phyloP scores from a whole-genome alignment of 2,888 invertebrate genomes.

The Fabriciana adippe region DNA sequence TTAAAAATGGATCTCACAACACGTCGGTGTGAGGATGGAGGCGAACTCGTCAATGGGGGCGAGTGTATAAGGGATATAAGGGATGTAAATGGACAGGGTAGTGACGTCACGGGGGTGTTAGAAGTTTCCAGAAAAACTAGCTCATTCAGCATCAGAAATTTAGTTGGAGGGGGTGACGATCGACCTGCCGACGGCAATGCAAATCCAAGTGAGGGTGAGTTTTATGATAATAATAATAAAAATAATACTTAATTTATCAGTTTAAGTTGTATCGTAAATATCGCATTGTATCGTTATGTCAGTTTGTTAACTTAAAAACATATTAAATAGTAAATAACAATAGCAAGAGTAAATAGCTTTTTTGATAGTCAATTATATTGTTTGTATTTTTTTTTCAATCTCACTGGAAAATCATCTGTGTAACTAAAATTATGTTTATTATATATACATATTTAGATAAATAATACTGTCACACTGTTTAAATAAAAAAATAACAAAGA shows the following conservation, averaged over 20 bases:
- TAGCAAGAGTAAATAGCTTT: too few relatives aligned
- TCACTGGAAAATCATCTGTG: too few relatives aligned
- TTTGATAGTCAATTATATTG: too few relatives aligned
- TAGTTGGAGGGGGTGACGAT: constrained; percentile 70
- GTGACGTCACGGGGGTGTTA: constrained; percentile 62
- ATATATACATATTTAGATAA: too few relatives aligned
- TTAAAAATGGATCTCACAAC: constrained; percentile 78
- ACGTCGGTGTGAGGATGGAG: constrained; percentile 66
- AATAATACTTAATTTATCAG: not conserved
- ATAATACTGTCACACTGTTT: too few relatives aligned
- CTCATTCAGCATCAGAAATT: constrained; percentile 72
- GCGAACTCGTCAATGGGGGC: constrained; percentile 37
- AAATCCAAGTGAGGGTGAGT: constrained; percentile 65
- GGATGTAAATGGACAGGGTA: constrained; percentile 58
- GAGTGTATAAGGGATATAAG: constrained; percentile 22
- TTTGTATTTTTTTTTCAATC: too few relatives aligned
- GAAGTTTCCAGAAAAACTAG: constrained; percentile 66
- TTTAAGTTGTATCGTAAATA: not conserved
- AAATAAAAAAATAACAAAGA: too few relatives aligned
- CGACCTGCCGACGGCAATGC: constrained; percentile 60
- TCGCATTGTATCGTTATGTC: too few relatives aligned
- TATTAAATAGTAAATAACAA: too few relatives aligned
- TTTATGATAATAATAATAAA: not conserved
- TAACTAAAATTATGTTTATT: too few relatives aligned
- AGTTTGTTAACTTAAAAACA: too few relatives aligned